Percentiles rank a stretch among this genome's conserved stretches.
Evolutionary conservation across 2,888 invertebrate species (phyloP).

Genomic region (Cheilosia vernalis): DNA sequence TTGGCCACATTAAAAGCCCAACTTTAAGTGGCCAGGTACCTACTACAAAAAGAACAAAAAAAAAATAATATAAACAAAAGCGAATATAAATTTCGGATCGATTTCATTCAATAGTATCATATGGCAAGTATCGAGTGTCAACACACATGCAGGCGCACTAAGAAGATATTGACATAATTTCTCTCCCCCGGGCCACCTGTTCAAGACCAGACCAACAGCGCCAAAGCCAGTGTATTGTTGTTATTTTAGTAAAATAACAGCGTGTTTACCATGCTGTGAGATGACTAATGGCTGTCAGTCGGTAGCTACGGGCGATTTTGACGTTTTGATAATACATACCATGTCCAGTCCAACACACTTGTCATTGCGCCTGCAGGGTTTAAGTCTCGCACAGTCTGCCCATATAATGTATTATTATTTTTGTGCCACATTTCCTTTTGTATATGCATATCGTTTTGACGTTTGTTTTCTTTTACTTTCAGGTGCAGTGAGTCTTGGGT

Average conservation of each 20-base stretch:
- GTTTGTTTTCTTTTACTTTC: constrained; percentile 41
- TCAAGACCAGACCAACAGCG: constrained; percentile 6
- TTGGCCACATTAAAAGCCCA: constrained; percentile 42
- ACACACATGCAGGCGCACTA: constrained; percentile 38
- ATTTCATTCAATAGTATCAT: constrained; percentile 47
- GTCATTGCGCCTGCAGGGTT: constrained; percentile 16
- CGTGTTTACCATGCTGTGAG: constrained; percentile 54
- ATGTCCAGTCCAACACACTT: constrained; percentile 47
- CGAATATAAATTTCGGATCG: constrained; percentile 27
- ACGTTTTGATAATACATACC: constrained; percentile 49
- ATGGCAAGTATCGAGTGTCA: constrained; percentile 34
- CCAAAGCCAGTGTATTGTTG: constrained; percentile 36
- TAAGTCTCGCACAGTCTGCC: constrained; percentile 4
- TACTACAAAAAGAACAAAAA: constrained; percentile 6
- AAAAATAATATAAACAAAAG: constrained; percentile 23
- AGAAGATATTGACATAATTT: constrained; percentile 57
- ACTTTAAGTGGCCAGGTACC: constrained; percentile 26
- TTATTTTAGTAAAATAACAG: constrained; percentile 48
- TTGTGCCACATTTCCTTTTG: constrained; percentile 10
- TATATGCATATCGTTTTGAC: constrained; percentile 13
- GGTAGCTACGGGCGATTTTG: constrained; percentile 58
- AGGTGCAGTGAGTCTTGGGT: constrained; percentile 41
- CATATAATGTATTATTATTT: not conserved
- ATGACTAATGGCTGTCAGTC: constrained; percentile 67
- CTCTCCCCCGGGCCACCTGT: constrained; percentile 54